Evolutionary conservation across 2,113 vertebrate species (phyloP), one percentile per base, ranked within the genome.

Genomic region (Sula dactylatra): DNA sequence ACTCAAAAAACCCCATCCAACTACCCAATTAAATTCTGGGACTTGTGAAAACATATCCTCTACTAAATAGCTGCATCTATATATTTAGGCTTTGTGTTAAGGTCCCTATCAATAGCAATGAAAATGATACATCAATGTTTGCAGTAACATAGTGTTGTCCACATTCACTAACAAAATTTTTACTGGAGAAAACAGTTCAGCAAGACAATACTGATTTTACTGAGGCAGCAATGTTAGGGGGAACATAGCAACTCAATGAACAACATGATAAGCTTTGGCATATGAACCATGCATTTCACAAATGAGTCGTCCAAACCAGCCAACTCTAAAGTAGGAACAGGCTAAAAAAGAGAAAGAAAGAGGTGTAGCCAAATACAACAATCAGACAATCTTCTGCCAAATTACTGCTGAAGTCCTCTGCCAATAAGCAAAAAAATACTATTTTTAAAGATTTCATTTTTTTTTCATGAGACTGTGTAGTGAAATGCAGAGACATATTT

Each of bases 1-100:
- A 59, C 19, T 55, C 7, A 65, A 62, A 40, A 59, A 26, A 0
- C 0, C 13, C 10, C 32, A 82, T 7, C 4, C 3, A 36, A 45
- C 18, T 26, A 47, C 7, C 0, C 17, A 42, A 9, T 36, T 29
- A 45, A 91, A 50, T 45, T 73, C 11, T 78, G 19, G 7, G 34
- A 40, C 14, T 77, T 9, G 24, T 9, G 26, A 62, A 91, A 82
- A n/a, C 4, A 6, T 24, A 36, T 7, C 6, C 26, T 84, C 9
- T 54, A 20, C 50, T 81, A 77, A 80, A 52, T 1, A 69, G 8
- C 42, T 25, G 11, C 44, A 61, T 36, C 4, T 49, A 61, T 76
- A 52, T 61, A 66, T 66, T 78, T 87, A 82, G 15, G 9, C 2
- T 66, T 84, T 17, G 6, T 42, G 15, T 67, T 66, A 56, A 49